Conservation (phyloP, 2,113 vertebrate species). For the Pholis gunnellus region DNA sequence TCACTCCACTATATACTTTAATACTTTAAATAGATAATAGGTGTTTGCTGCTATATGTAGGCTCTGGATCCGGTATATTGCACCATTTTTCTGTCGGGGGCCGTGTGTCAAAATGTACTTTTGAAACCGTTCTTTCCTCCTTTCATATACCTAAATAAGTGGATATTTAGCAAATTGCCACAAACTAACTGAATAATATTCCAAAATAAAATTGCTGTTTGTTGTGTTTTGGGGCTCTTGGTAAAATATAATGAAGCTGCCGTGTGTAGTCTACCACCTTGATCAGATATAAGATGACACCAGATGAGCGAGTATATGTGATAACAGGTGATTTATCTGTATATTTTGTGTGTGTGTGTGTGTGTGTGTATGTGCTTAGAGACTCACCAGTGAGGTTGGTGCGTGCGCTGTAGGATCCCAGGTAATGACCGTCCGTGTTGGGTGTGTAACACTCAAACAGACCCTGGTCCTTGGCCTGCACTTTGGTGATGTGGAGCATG, state of each 20-base stretch:
- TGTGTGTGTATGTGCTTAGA: background rate
- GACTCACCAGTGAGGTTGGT: slow-evolving; percentile 92
- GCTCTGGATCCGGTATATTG: background rate
- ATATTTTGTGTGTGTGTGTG: background rate
- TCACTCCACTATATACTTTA: background rate
- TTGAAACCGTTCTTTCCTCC: background rate
- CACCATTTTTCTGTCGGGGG: background rate
- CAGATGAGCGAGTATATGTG: background rate
- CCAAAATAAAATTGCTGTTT: background rate
- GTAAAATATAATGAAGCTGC: background rate
- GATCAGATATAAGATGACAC: background rate
- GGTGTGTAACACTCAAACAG: slow-evolving; percentile 88
- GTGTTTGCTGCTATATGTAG: background rate
- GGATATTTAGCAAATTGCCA: background rate
- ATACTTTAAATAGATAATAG: background rate
- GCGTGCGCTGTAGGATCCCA: slow-evolving; percentile 87
- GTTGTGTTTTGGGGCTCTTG: background rate
- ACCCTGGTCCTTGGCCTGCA: slow-evolving; percentile 89
- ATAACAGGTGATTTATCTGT: background rate
- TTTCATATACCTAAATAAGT: background rate
- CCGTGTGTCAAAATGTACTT: background rate
- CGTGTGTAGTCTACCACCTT: background rate
- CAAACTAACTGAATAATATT: background rate
- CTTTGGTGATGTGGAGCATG: slow-evolving; percentile 90
- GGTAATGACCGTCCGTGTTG: slow-evolving; percentile 85